Evolutionary conservation across 2,113 vertebrate genomes (phyloP).

Genomic region (Nothoprocta pentlandii): DNA sequence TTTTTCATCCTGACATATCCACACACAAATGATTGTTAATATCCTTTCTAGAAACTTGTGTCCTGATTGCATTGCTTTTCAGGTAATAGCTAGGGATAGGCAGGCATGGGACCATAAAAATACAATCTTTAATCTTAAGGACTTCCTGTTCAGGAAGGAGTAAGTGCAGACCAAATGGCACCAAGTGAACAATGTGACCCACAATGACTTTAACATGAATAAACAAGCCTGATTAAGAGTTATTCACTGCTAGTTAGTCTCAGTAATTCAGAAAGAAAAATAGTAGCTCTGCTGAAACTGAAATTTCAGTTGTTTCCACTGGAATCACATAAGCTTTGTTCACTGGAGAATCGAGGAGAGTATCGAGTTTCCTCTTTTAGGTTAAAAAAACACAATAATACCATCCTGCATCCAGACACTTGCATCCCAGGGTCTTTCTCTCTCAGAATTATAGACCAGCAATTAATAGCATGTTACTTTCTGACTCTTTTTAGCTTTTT

Average conservation of each 20-base stretch:
- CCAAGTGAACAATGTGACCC: slow-evolving; percentile 70
- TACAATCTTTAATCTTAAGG: slow-evolving; percentile 81
- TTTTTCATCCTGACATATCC: slow-evolving; percentile 64
- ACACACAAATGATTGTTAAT: slow-evolving; percentile 57
- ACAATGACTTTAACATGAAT: slow-evolving; percentile 59
- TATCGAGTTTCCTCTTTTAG: slow-evolving; percentile 7
- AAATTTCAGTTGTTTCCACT: slow-evolving; percentile 42
- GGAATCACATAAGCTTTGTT: slow-evolving; percentile 46
- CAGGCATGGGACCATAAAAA: slow-evolving; percentile 76
- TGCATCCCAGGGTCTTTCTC: neutral
- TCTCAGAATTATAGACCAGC: rapidly evolving
- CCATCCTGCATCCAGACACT: neutral
- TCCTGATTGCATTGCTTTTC: slow-evolving; percentile 63
- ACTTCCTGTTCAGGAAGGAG: slow-evolving; percentile 80
- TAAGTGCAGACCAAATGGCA: slow-evolving; percentile 79
- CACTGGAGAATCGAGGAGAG: neutral
- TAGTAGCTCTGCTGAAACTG: slow-evolving; percentile 13
- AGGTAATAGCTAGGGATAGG: slow-evolving; percentile 62
- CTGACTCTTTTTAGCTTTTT: neutral
- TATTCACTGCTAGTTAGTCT: slow-evolving; percentile 51
- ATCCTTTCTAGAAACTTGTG: slow-evolving; percentile 63
- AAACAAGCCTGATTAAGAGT: slow-evolving; percentile 76
- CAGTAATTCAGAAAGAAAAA: slow-evolving; percentile 50
- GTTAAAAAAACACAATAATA: slow-evolving; percentile 33
- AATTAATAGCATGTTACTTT: neutral